A percentile compares a stretch with the other conserved stretches of the same genome.
Evolutionary conservation across 2,113 vertebrate genomes (phyloP).

Genomic region (Globicephala melas): DNA sequence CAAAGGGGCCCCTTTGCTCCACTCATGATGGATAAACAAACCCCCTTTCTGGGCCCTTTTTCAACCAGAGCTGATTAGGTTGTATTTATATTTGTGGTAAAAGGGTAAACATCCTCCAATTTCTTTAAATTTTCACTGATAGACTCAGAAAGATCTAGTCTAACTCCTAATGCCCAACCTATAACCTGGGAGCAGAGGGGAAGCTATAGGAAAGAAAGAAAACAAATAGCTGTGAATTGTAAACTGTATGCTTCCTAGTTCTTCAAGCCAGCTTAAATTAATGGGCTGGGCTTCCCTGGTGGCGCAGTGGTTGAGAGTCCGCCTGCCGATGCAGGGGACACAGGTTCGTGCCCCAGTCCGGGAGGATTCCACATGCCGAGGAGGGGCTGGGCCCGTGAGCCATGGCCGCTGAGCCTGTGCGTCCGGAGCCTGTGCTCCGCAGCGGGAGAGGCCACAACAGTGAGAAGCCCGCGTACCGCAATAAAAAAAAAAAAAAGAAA

Average conservation of each 20-base stretch:
- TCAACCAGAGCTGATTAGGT: background rate
- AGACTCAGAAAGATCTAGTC: background rate
- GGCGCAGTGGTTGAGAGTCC: too few relatives aligned
- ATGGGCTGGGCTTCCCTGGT: too few relatives aligned
- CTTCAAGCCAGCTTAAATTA: background rate
- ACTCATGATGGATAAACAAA: background rate
- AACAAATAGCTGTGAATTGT: background rate
- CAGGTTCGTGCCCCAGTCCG: fast-evolving
- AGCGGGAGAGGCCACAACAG: too few relatives aligned
- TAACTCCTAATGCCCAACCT: background rate
- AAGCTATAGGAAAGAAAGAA: background rate
- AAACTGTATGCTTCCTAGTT: background rate
- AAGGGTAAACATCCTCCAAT: background rate
- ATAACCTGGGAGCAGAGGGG: background rate
- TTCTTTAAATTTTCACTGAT: background rate
- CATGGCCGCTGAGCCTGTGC: too few relatives aligned
- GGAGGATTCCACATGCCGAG: fast-evolving
- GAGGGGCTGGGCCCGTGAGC: too few relatives aligned
- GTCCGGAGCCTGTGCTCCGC: too few relatives aligned
- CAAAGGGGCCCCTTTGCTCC: background rate
- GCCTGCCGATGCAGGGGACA: fast-evolving
- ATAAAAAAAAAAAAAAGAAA: background rate
- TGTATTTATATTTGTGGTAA: constrained; percentile 29
- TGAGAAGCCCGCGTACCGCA: too few relatives aligned
- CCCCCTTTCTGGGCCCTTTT: background rate